Base-by-base conservation (phyloP, 30 jellyfish, hydroid and myxozoan genomes). In the Mastigias papua region DNA sequence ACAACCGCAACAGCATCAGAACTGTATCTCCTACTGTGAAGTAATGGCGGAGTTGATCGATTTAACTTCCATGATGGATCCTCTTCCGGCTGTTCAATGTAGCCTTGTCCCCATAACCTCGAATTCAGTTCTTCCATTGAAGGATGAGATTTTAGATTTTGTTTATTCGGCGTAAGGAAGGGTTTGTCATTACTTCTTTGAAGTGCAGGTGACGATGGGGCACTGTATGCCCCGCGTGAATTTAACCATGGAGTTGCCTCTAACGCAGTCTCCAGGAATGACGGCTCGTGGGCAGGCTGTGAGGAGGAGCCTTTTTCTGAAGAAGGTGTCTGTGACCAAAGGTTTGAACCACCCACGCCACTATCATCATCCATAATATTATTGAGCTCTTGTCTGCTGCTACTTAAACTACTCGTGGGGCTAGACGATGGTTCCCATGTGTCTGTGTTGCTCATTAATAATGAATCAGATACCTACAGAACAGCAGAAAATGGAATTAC, bases 181-280 rank as follows among this genome's bases (percentile, higher is more conserved):
- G 94, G 91, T 64, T 84, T 84, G 84, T 91, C 93, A 33, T 63
- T 92, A 23, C 64, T 84, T 3, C 98, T 84, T 49, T 84, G 98
- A 33, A 93, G 77, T 16, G 99, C 97, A 0, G 99, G 99, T 29
- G 99, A 96, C 22, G 99, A 96, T 16, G 99, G 99, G 6, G 99
- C 99, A 70, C 99, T 96, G 93, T 96, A 96, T 15, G 99, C 99
- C 30, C 99, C 98, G 32, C 99, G 98, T n/a, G 93, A 48, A 58
- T 84, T 98, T 48, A 86, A 42, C 99, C 99, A 96, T 4, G 97
- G 96, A 9, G 84, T 86, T 54, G 89, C 89, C 21, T 91, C 99
- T 25, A 96, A 69, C 25, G 93, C 96, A n/a, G 98, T 86, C 49
- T 91, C 98, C 66, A 79, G 48, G 72, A 57, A 91, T 1, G 93